Evolutionary conservation across 2,113 vertebrate genomes (phyloP), one percentile per base, ranked within the genome.

Genomic region (Myrmecophaga tridactyla): DNA sequence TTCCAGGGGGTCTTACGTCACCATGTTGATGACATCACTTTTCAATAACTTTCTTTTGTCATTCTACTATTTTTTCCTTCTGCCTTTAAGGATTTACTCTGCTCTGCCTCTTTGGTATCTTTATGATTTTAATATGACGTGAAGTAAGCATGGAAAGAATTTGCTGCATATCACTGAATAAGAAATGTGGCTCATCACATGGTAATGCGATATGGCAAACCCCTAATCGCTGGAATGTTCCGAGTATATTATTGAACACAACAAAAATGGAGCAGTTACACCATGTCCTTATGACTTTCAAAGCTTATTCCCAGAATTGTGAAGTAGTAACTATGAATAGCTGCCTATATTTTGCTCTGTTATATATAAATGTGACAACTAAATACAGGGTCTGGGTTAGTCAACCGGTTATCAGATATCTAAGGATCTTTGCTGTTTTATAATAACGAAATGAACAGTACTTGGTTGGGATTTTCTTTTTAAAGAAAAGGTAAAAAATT

Each of bases 221-320:
- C 15, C 34, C 51, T 76, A 65, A 41, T 84, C 82, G 84, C 62
- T 76, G 90, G 90, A 92, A 95, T 89, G 53, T 96, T 96, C 96
- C 87, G 39, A 27, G 70, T 67, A 53, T 95, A 96, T 97, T 89
- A 86, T 10, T 94, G 70, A 93, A 62, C 80, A 87, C 63, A 87
- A 76, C 92, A 80, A 95, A 97, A 96, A 96, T 60, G 94, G 95
- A 96, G 95, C 62, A 89, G 78, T 95, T 94, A 94, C 94, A 73
- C 58, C 94, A 90, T 78, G 76, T 5, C 51, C 51, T 72, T 39
- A 89, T 96, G 96, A 97, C 95, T 91, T 75, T 75, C 70, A 84
- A 89, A 93, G 95, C 48, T 96, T 97, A 97, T 97, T 96, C 83
- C 91, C 91, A 97, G 97, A 95, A 92, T 86, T 46, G 60, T 96